phyloP scores from a whole-genome alignment of 2,888 invertebrate species.

The Prenolepis imparis region DNA sequence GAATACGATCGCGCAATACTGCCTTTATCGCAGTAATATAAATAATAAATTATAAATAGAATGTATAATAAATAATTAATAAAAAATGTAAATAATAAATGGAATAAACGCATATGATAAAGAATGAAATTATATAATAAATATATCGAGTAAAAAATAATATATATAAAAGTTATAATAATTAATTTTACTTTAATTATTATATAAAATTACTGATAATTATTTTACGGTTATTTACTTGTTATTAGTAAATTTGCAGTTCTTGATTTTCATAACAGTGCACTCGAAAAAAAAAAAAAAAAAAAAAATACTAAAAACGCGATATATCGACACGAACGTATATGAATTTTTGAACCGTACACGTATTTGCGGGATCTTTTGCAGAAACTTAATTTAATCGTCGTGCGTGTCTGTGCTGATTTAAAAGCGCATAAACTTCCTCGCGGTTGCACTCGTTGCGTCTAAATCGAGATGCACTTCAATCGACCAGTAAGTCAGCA shows the following conservation, averaged over 20 bases:
- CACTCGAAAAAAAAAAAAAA: neutral
- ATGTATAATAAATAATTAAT: neutral
- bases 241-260: neutral
- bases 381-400: slow-evolving; percentile 66
- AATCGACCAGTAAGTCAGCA: slow-evolving; percentile 54
- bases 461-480: slow-evolving; percentile 77
- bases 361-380: slow-evolving; percentile 47
- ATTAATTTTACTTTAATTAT: no score
- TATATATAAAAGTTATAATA: neutral
- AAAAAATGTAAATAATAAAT: neutral
- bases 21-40: neutral
- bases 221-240: neutral
- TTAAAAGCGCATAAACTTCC: slow-evolving; percentile 64
- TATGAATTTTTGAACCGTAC: neutral
- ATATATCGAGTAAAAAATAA: neutral
- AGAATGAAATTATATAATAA: neutral
- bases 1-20: neutral
- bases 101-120: neutral
- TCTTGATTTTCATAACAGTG: neutral
- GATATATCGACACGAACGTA: neutral
- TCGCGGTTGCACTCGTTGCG: slow-evolving; percentile 62
- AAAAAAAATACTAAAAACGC: neutral
- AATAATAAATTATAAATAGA: neutral
- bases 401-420: slow-evolving; percentile 55
- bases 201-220: neutral